Evolutionary conservation across 2,113 vertebrate species (phyloP).

Genomic region (Anthoscopus minutus): DNA sequence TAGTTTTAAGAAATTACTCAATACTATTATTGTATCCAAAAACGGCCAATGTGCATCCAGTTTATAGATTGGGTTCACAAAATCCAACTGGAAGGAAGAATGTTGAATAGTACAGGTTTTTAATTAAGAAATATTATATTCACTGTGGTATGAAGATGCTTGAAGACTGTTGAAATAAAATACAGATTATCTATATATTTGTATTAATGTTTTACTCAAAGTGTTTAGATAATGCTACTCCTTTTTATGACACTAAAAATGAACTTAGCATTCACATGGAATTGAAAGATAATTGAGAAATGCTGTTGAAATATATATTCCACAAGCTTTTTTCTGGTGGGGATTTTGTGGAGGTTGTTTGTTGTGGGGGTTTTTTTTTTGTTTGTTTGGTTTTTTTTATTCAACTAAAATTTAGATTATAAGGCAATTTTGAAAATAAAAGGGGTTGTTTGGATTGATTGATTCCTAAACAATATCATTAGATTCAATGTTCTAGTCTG

Average conservation of each 20-base stretch:
- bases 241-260: neutral
- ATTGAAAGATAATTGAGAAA: neutral
- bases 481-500: neutral
- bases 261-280: neutral
- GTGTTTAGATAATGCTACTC: neutral
- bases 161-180: neutral
- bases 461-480: neutral
- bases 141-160: neutral
- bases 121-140: neutral
- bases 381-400: neutral
- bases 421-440: neutral
- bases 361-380: accelerated
- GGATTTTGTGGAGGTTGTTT: neutral
- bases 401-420: neutral
- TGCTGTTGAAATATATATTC: neutral
- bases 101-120: neutral
- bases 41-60: neutral
- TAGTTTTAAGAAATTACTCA: neutral
- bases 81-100: neutral
- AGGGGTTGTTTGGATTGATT: neutral
- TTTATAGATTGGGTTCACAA: neutral
- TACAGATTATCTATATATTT: neutral
- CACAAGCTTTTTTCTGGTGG: neutral
- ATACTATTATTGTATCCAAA: neutral
- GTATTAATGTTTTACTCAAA: neutral